Conservation (phyloP, 1,140 invertebrate genomes). For the Euwallacea similis region DNA sequence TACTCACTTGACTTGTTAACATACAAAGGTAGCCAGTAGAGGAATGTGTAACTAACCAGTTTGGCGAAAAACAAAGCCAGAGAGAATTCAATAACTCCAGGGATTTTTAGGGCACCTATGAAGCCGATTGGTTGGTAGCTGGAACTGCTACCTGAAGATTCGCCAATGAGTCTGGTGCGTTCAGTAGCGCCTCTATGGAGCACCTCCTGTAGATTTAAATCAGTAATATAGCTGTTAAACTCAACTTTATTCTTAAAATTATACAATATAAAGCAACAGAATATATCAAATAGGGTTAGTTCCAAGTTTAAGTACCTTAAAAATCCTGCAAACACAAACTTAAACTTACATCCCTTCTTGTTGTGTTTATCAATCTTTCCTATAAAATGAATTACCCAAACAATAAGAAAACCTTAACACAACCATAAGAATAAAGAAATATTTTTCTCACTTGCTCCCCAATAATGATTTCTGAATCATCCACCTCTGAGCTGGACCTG, state of each 20-base stretch:
- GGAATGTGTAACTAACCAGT: conserved; percentile 94
- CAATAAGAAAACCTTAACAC: not conserved
- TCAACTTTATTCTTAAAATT: no score
- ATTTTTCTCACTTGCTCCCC: conserved; percentile 51
- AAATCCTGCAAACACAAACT: no score
- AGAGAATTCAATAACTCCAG: conserved; percentile 95
- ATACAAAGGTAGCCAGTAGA: conserved; percentile 94
- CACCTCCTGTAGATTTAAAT: conserved; percentile 51
- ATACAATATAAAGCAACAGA: no score
- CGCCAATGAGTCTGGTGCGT: conserved; percentile 53
- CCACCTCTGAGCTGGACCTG: conserved; percentile 48
- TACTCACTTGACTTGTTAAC: conserved; percentile 81
- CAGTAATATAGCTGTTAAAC: no score
- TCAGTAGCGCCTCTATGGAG: conserved; percentile 54
- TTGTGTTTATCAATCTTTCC: no score
- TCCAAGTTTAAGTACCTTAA: no score
- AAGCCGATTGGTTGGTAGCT: conserved; percentile 74
- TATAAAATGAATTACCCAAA: no score
- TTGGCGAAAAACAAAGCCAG: conserved; percentile 96
- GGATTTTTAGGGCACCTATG: conserved; percentile 75
- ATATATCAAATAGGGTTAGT: no score
- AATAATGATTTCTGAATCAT: conserved; percentile 52
- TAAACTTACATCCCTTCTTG: no score
- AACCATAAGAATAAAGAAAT: not conserved
- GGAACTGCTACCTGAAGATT: conserved; percentile 13